A percentile compares a stretch with the other conserved stretches of the same genome.
Conservation (phyloP, 2,797 vertebrate genomes). For the Danionella dracula region DNA sequence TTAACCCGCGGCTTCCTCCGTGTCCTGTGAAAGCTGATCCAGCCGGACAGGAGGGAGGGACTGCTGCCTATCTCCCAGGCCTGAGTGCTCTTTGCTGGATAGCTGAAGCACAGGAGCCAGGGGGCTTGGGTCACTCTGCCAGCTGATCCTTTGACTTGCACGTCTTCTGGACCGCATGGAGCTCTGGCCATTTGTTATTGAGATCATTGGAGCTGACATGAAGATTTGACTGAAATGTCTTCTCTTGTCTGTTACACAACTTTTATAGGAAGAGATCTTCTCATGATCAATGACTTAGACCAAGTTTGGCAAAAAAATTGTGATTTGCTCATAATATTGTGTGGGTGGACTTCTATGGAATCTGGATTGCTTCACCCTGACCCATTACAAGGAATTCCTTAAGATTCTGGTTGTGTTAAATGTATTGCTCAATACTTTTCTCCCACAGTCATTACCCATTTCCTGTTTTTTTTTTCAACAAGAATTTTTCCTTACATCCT, state of each 20-base stretch:
- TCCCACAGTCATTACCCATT: slow-evolving; percentile 22
- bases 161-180: slow-evolving; percentile 46
- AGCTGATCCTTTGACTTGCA: slow-evolving; percentile 65
- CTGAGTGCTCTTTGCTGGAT: slow-evolving; percentile 47
- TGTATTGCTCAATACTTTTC: slow-evolving; percentile 21
- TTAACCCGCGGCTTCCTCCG: slow-evolving; percentile 57
- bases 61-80: slow-evolving; percentile 61
- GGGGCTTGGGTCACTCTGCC: slow-evolving; percentile 68
- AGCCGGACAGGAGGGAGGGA: slow-evolving; percentile 62
- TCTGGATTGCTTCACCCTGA: background rate
- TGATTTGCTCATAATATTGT: too few species aligned
- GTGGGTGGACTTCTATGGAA: background rate
- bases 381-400: slow-evolving; percentile 13
- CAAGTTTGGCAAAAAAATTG: too few species aligned
- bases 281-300: too few species aligned
- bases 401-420: slow-evolving; percentile 3
- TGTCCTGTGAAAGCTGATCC: slow-evolving; percentile 61
- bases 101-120: slow-evolving; percentile 52
- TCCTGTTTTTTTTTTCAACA: slow-evolving; percentile 21
- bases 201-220: slow-evolving; percentile 61
- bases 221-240: slow-evolving; percentile 57
- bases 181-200: slow-evolving; percentile 55
- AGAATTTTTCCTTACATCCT: slow-evolving; percentile 15
- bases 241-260: slow-evolving; percentile 22
- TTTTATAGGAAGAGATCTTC: too few species aligned